phyloP scores from a whole-genome alignment of 2,113 vertebrate species.

The Terrapene triunguis region DNA sequence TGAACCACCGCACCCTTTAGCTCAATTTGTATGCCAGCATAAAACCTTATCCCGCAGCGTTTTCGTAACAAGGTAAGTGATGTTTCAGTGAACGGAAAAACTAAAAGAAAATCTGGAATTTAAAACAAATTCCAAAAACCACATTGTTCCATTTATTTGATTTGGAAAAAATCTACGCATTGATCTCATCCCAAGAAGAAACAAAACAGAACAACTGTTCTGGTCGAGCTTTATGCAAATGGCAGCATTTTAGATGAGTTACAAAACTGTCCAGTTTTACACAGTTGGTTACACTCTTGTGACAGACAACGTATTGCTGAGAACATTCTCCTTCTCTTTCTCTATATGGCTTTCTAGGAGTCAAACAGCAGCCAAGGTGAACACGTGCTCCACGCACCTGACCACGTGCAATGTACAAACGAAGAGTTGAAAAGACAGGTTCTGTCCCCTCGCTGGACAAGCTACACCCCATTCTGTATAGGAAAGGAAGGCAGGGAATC shows the following conservation, averaged over 20 bases:
- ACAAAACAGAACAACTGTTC: neutral
- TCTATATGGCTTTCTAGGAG: neutral
- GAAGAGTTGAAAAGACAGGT: neutral
- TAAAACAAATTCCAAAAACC: neutral
- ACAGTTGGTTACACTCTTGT: neutral
- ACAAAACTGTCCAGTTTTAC: neutral
- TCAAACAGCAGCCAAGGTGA: fast-evolving
- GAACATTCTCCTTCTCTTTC: fast-evolving
- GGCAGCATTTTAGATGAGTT: neutral
- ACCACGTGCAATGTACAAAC: neutral
- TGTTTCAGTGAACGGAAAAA: fast-evolving
- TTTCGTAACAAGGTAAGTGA: neutral
- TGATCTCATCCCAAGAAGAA: neutral
- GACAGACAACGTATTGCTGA: neutral
- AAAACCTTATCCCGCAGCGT: neutral
- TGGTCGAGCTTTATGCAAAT: neutral
- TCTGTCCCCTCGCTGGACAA: fast-evolving
- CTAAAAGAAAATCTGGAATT: neutral
- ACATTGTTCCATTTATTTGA: neutral
- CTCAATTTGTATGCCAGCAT: neutral
- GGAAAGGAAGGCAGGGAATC: neutral
- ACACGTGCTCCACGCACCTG: neutral
- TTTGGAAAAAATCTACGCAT: neutral
- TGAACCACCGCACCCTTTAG: neutral
- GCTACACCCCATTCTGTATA: neutral